Base-by-base conservation (phyloP, 2,113 vertebrate genomes). In the Hippocampus comes region DNA sequence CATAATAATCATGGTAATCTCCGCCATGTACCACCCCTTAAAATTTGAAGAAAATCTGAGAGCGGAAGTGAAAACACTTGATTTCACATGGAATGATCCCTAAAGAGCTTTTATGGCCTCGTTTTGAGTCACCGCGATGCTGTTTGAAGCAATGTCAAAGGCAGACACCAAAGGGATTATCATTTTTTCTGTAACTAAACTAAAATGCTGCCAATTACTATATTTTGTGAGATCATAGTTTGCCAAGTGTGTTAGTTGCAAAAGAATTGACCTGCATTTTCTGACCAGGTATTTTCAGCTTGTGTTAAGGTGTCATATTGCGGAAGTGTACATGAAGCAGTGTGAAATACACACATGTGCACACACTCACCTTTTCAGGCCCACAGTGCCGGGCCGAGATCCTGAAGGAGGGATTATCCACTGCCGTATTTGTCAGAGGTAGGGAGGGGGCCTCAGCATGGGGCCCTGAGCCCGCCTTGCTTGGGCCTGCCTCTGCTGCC, bases 401-500 rank as follows among this genome's bases (percentile, higher is more conserved):
- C 91, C 87, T 89, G 70, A 85, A 87, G 88, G 91, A 91, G 86
- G 61, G 76, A 93, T 91, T 87, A 89, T 78, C 91, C 89, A 83
- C 90, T 90, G 89, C 88, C 85, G 65, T 90, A 90, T 93, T 93
- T 93, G 90, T 93, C 85, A 86, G 91, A 43, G 73, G 74, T 64
- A 79, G 87, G 92, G 88, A 93, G 94, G 87, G 79, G 63, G 76
- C 83, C 90, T 78, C 93, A 90, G 89, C 89, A 76, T 90, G 93
- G 27, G 84, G 82, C 82, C 43, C 78, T 80, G 75, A 74, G 84
- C 75, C 67, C 72, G 85, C 90, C 87, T 65, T 88, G 92, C 89
- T 89, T 84, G 91, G 93, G 78, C 90, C 93, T 92, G 92, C 91
- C 92, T 80, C 48, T 86, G 76, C 89, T 91, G 86, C 89, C 91